Evolutionary conservation across 2,113 vertebrate species (phyloP).

Genomic region (Cricetomys ansorgei): DNA sequence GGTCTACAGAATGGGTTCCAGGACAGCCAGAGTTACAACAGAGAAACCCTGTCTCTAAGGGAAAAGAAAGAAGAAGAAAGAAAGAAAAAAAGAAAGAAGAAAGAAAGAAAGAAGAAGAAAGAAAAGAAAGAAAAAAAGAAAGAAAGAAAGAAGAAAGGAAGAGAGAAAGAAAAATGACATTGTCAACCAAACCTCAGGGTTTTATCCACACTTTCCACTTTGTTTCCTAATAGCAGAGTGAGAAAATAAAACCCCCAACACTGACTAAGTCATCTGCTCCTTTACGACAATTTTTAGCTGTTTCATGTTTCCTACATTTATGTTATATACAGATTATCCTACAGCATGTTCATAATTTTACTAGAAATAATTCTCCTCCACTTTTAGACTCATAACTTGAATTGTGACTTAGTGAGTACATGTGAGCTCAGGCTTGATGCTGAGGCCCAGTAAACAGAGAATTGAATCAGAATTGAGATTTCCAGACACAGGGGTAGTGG

Average conservation of each 20-base stretch:
- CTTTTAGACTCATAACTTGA: not conserved
- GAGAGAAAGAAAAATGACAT: too few species aligned
- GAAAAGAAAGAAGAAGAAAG: too few species aligned
- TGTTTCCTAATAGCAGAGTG: not conserved
- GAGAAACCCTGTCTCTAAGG: too few species aligned
- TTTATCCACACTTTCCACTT: not conserved
- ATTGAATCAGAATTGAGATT: not conserved
- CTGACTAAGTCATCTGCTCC: not conserved
- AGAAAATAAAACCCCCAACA: slow-evolving; percentile 12
- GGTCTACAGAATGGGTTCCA: too few species aligned
- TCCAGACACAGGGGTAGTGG: not conserved
- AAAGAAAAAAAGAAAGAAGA: too few species aligned
- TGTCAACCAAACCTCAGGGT: not conserved
- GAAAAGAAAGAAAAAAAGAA: too few species aligned
- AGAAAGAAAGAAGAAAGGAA: too few species aligned
- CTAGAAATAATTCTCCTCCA: not conserved
- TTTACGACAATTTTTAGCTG: not conserved
- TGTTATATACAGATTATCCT: not conserved
- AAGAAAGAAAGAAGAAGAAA: too few species aligned
- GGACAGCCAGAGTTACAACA: too few species aligned
- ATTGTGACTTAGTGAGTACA: not conserved
- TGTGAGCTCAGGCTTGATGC: not conserved
- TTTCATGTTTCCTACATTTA: not conserved
- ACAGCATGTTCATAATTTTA: not conserved
- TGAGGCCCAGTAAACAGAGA: not conserved